Conservation (phyloP, 2,113 vertebrate genomes). For the Melanocharis versteri region DNA sequence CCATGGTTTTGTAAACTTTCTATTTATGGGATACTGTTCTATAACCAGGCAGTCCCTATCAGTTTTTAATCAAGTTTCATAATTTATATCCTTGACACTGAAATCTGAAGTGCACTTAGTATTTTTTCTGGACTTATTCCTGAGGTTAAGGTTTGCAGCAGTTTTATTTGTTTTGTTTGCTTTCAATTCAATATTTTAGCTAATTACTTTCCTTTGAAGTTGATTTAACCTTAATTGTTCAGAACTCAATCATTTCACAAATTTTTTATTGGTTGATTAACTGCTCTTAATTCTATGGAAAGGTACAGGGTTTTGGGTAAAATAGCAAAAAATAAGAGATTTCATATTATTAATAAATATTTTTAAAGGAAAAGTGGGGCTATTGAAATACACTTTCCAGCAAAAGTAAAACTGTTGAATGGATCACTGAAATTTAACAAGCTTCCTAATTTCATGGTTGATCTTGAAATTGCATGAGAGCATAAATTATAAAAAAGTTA, state of each 20-base stretch:
- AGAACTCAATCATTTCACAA: neutral
- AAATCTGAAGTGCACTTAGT: neutral
- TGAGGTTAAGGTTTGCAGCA: neutral
- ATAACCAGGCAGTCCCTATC: neutral
- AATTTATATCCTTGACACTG: neutral
- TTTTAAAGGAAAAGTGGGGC: neutral
- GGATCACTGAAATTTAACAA: neutral
- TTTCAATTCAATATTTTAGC: neutral
- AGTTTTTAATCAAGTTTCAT: neutral
- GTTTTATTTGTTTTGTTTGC: neutral
- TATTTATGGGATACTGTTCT: neutral
- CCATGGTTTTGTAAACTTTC: neutral
- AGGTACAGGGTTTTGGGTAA: neutral
- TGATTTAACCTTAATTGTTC: neutral
- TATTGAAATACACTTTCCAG: neutral
- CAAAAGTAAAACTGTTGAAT: neutral
- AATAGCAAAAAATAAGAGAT: neutral
- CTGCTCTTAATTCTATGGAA: neutral
- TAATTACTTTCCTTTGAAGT: neutral
- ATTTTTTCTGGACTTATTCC: neutral
- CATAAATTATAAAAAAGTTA: neutral
- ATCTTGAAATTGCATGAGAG: neutral
- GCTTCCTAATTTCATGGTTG: neutral
- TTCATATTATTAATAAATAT: neutral
- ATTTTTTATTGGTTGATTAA: neutral